Percentiles rank a stretch among this genome's conserved stretches.
These are phyloP conservation scores for Agraylea sexmaculata DNA, from an alignment of 1,140 invertebrate species.

Conservation along the genomic window DNA sequence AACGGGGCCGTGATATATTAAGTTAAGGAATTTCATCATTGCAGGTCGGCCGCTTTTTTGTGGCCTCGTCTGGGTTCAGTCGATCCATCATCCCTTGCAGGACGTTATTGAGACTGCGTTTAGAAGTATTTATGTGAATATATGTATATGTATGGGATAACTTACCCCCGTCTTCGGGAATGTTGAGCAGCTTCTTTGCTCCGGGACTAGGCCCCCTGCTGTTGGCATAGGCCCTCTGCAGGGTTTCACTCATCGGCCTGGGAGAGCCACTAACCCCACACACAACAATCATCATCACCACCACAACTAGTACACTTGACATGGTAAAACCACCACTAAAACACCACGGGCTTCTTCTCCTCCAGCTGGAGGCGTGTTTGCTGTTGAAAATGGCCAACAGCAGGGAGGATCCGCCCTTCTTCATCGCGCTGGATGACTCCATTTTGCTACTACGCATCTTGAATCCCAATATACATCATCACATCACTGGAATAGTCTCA, in stretches of 20 bases:
- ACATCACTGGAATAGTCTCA: no score
- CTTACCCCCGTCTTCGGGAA: constrained; percentile 41
- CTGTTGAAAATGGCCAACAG: no score
- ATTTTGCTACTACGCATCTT: no score
- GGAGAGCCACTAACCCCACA: constrained; percentile 3
- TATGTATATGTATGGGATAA: constrained; percentile 1
- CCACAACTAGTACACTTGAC: not conserved
- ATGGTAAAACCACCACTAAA: not conserved
- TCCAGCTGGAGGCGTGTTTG: constrained; percentile 13
- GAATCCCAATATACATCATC: no score
- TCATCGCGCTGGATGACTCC: no score
- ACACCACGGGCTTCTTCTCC: constrained; percentile 1
- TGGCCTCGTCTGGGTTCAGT: no score
- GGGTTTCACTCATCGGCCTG: constrained; percentile 40
- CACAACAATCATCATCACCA: constrained; percentile 8
- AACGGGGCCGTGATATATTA: no score
- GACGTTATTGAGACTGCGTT: not conserved
- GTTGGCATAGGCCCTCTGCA: constrained; percentile 38
- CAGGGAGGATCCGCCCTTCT: no score
- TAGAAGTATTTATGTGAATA: not conserved
- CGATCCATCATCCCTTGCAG: no score
- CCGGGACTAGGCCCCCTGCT: constrained; percentile 38
- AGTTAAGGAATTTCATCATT: no score
- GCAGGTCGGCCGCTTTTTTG: no score
- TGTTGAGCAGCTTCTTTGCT: constrained; percentile 41